Base-by-base conservation (phyloP, 2,113 vertebrate species). In the Ctenodactylus gundi region DNA sequence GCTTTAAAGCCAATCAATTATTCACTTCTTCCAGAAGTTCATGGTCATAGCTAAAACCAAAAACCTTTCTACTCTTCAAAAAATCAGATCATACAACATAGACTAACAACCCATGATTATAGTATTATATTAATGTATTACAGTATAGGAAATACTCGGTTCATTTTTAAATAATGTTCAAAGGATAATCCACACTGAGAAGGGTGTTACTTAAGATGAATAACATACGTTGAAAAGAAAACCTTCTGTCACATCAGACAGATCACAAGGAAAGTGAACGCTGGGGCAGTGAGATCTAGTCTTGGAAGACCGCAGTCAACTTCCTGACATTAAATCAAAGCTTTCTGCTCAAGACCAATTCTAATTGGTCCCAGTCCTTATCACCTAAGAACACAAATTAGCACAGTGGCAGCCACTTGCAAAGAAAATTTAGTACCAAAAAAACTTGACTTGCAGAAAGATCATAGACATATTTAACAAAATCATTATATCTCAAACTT, bases 331-430 rank as follows among this genome's bases (percentile, higher is more conserved):
- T n/a, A 84, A 64, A 86, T 44, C 75, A 46, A 39, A 41, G 75
- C 70, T 67, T 85, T 55, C 20, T 60, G 34, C 51, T 55, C 89
- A 88, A 87, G 94, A 73, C 83, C 82, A 96, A 0, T 55, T 55
- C 46, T 96, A 94, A 93, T 53, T 77, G 25, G 93, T 41, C 14
- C 29, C 20, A 27, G 90, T 80, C 93, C 83, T 93, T 87, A 87
- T 44, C 67, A 23, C 34, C 34, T 46, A 60, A 62, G 68, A 95
- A 78, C 85, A 96, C 7, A 64, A 53, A 29, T 65, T 8, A 93
- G 91, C 44, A 75, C 6, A 31, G 51, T 5, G n/a, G 57, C 51
- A 55, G 65, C 60, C 25, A 23, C 0, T n/a, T 44, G 57, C 65
- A 91, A 96, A 97, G 31, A 64, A 96, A 60, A 21, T 41, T 44